Evolutionary conservation across 2,797 vertebrate genomes (phyloP).

Genomic region (Linurgus olivaceus): DNA sequence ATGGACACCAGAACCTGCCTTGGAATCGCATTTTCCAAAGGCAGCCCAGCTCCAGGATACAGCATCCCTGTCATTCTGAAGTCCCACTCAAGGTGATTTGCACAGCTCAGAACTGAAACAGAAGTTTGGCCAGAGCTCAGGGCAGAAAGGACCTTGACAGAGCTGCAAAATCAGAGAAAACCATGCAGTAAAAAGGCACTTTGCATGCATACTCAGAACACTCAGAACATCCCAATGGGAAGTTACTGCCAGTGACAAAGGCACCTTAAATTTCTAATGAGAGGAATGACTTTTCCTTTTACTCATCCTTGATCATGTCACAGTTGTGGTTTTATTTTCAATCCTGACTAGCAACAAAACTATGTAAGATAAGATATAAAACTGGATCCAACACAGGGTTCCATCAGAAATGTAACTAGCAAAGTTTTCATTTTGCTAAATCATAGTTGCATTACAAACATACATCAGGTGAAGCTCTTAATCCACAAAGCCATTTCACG

Average conservation of each 20-base stretch:
- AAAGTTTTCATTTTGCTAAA: background rate
- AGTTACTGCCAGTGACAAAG: background rate
- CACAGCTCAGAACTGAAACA: background rate
- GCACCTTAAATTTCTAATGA: background rate
- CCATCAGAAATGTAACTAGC: background rate
- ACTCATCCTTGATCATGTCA: background rate
- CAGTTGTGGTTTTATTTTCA: background rate
- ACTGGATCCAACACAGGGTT: fast-evolving
- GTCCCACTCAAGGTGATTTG: background rate
- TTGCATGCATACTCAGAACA: background rate
- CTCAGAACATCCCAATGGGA: background rate
- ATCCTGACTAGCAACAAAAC: background rate
- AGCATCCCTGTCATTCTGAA: background rate
- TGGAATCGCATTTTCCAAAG: background rate
- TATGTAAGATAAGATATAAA: background rate
- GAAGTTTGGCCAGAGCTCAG: background rate
- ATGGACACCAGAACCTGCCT: background rate
- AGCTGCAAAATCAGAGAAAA: background rate
- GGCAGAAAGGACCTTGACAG: background rate
- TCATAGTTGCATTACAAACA: background rate
- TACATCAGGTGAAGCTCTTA: background rate
- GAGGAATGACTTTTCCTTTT: background rate
- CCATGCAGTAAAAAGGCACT: background rate
- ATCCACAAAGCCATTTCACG: background rate
- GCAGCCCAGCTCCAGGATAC: background rate